Evolutionary conservation across 2,113 vertebrate genomes (phyloP).

Genomic region (Protomyctophum bolini): DNA sequence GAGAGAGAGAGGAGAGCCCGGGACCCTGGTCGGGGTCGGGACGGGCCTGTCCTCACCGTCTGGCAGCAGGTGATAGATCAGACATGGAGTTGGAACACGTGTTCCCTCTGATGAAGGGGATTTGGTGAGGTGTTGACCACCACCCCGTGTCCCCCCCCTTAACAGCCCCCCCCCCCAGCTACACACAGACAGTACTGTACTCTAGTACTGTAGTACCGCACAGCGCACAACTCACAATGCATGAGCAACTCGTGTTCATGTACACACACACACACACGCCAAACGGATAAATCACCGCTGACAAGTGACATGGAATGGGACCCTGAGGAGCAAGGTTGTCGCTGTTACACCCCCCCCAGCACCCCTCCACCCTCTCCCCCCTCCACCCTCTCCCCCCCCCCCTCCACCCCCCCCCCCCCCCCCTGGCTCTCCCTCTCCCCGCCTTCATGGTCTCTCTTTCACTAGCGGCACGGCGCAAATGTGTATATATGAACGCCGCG

Average conservation of each 20-base stretch:
- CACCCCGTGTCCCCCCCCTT: slow-evolving; percentile 48
- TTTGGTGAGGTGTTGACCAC: slow-evolving; percentile 57
- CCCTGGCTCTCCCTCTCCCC: slow-evolving; percentile 1
- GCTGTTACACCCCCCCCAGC: not conserved
- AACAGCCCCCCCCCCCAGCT: slow-evolving; percentile 32
- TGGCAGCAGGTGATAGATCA: slow-evolving; percentile 76
- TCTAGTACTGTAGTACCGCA: too few species aligned
- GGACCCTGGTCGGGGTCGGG: slow-evolving; percentile 50
- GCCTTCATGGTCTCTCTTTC: too few species aligned
- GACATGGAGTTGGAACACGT: slow-evolving; percentile 65
- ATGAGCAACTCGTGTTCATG: slow-evolving; percentile 7
- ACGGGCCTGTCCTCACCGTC: slow-evolving; percentile 66
- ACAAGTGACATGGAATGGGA: slow-evolving; percentile 44
- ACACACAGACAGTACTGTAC: slow-evolving; percentile 2
- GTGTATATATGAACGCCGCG: slow-evolving; percentile 8
- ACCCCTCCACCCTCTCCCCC: not conserved
- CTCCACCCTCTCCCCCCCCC: not conserved
- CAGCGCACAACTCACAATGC: too few species aligned
- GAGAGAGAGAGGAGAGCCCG: slow-evolving; percentile 24
- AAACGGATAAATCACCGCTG: slow-evolving; percentile 37
- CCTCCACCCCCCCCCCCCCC: not conserved
- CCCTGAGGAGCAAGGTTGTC: slow-evolving; percentile 32
- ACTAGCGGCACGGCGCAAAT: not conserved
- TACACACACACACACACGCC: slow-evolving; percentile 36
- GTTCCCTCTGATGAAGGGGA: slow-evolving; percentile 64